Evolutionary conservation across 2,113 vertebrate genomes (phyloP), one percentile per base, ranked within the genome.

Genomic region (Phaetusa simplex): DNA sequence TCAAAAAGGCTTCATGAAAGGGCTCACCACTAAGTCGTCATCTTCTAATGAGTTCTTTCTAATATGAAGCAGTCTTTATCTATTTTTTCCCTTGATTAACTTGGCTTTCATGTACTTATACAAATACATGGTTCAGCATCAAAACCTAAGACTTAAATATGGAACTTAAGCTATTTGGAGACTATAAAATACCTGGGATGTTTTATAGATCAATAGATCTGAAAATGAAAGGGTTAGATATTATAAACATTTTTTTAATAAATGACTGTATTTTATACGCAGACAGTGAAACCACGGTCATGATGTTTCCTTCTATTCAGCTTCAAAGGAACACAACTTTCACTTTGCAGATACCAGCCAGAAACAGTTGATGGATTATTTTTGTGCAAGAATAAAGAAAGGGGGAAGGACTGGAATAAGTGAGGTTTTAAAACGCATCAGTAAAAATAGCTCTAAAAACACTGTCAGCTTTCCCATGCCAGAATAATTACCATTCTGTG

Each of bases 401-500:
- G 47, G 7, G 5, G 19, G 66, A 52, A 93, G 53, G 42, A 90
- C 50, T 82, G 14, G 43, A 91, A 62, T 49, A 90, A 90, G 20
- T 40, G 59, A 74, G 59, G 79, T 67, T 94, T 94, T 86, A 36
- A 97, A 93, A 90, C 10, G 18, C 10, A 21, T 36, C 85, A 86
- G 58, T 64, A 95, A 93, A 92, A 93, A 90, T 55, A 86, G 71
- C 62, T 77, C 64, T 58, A 70, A 93, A 96, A 94, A 38, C 45
- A 81, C 47, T 92, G 74, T 36, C 85, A 90, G 76, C 50, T 95
- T 94, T 94, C 93, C 76, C 64, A 59, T 81, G 76, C 66, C 82
- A 78, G 47, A 95, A 81, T 81, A 94, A 91, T 64, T 90, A 82
- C 32, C 52, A 64, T 88, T 77, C 62, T 72, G 50, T 80, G 49